Evolutionary conservation across 2,113 vertebrate species (phyloP).

Genomic region (Chrysochloris asiatica): DNA sequence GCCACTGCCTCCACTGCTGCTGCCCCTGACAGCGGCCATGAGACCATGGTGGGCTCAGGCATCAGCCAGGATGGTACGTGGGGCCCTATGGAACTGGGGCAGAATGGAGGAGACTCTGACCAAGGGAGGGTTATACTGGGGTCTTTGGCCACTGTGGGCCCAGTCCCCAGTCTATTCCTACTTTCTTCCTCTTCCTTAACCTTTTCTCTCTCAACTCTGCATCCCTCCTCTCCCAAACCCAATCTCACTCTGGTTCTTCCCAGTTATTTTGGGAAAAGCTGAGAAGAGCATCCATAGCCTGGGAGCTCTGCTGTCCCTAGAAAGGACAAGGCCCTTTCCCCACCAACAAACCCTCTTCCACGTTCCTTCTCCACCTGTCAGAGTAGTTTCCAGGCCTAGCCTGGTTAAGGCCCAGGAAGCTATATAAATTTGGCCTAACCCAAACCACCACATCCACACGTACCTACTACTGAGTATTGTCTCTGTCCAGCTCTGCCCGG

Average conservation of each 20-base stretch:
- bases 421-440: not conserved
- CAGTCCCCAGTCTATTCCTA: not conserved
- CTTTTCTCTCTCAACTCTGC: not conserved
- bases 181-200: not conserved
- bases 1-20: conserved; percentile 84
- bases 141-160: not conserved
- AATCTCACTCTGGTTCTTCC: not conserved
- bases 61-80: conserved; percentile 92
- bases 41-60: conserved; percentile 93
- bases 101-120: not conserved
- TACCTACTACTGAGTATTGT: not conserved
- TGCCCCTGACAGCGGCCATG: conserved; percentile 93
- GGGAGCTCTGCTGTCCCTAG: not conserved
- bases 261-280: not conserved
- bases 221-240: too few species aligned
- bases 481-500: not conserved
- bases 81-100: not conserved
- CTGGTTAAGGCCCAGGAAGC: not conserved
- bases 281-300: not conserved
- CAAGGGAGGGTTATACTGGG: not conserved
- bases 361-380: not conserved
- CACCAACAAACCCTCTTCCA: not conserved
- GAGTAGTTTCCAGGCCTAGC: not conserved
- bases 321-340: not conserved
- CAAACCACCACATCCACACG: too few species aligned